These are phyloP conservation scores for Danionella dracula DNA, from an alignment of 2,797 vertebrate species.

Conservation along the genomic window DNA sequence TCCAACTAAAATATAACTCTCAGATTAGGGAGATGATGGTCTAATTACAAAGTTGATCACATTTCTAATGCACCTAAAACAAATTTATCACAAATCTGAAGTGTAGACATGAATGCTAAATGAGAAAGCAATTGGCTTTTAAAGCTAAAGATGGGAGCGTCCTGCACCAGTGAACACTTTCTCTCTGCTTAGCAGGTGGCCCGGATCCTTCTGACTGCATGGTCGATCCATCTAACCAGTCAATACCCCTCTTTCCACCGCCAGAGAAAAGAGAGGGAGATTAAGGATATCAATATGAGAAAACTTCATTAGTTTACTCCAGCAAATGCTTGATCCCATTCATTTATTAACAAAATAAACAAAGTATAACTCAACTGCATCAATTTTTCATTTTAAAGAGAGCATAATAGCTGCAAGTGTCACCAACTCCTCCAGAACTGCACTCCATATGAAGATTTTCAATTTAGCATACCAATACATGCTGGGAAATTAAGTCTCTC, in stretches of 20 bases:
- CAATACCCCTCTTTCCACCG: conserved; percentile 5
- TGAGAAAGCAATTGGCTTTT: conserved; percentile 15
- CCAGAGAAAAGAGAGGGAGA: background rate
- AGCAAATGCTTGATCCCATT: too few species aligned
- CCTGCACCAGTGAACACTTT: conserved; percentile 15
- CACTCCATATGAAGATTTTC: conserved; percentile 9
- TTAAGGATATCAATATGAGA: background rate
- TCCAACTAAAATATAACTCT: conserved; percentile 8
- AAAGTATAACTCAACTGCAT: background rate
- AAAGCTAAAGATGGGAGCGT: conserved; percentile 5
- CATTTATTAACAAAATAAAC: too few species aligned
- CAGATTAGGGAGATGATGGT: conserved; percentile 29
- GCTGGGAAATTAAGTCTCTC: conserved; percentile 20
- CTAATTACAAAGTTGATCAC: conserved; percentile 44
- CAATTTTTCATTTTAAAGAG: background rate
- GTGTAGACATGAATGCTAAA: conserved; percentile 8
- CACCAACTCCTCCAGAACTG: background rate
- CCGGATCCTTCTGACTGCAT: conserved; percentile 19
- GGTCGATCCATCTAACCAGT: conserved; percentile 28
- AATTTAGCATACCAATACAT: background rate
- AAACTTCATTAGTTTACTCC: background rate
- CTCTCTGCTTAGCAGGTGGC: conserved; percentile 26
- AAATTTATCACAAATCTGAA: conserved; percentile 37
- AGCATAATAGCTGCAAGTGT: background rate
- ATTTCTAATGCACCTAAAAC: conserved; percentile 32